Evolutionary conservation across 2,797 vertebrate species (phyloP), one percentile per base, ranked within the genome.

Genomic region (Rhodeus uyekii): DNA sequence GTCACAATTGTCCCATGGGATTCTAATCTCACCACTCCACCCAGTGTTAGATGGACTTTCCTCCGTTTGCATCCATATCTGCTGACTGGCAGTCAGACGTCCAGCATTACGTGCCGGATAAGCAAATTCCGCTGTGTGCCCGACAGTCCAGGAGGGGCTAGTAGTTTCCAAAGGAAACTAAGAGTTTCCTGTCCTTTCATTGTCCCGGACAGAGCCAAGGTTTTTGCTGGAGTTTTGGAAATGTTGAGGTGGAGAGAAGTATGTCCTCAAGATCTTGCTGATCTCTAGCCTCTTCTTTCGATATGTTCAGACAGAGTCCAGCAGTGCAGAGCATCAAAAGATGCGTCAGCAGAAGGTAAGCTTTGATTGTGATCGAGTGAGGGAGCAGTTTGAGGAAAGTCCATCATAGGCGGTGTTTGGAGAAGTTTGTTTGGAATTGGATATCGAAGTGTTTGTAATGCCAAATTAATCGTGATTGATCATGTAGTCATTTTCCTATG

Each of bases 261-360:
- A 48, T 22, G 53, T 73, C 4, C 24, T 80, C 36, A 48, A 73
- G 78, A 32, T 68, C 60, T 29, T 24, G 88, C 89, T 89, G 89
- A 90, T 48, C 9, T 4, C 69, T 91, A 2, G 38, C 82, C 16
- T 68, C 85, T 2, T 65, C 84, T 3, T 85, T 83, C 58, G 80
- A 65, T 83, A 86, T 82, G 85, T 87, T 93, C 64, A 91, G 87
- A 79, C 85, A 91, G 48, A 89, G 61, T 10, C 5, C 80, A 22
- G 86, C 78, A 3, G 61, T 86, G 84, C 87, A 48, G 67, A 63
- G 69, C 27, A 46, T 79, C 46, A 81, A 71, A 50, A 88, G 76
- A 83, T 81, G 44, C n/a, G 71, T 68, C 58, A 76, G 75, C 60
- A 77, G 39, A 64, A 88, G 88, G 88, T 88, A 86, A 85, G 86